Percentiles rank a stretch among this genome's conserved stretches.
phyloP scores from a whole-genome alignment of 1,140 invertebrate genomes.

The Macrobrachium nipponense region DNA sequence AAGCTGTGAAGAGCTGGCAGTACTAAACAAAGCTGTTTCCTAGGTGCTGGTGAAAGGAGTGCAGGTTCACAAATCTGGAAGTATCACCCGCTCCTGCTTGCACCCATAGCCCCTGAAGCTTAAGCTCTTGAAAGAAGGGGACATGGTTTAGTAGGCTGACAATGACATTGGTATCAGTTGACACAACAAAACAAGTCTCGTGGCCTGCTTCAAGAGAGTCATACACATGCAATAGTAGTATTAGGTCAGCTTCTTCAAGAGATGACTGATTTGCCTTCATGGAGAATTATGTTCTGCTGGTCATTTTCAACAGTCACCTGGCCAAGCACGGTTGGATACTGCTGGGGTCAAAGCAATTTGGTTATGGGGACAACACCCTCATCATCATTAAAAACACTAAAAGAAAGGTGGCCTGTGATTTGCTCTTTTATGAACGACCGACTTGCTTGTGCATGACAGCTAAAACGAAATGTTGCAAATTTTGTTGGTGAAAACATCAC shows the following conservation, averaged over 20 bases:
- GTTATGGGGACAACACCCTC: too few relatives aligned
- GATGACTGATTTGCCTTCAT: background rate
- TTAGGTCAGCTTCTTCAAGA: slow-evolving; percentile 9
- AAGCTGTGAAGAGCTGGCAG: slow-evolving; percentile 5
- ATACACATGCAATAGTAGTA: slow-evolving; percentile 2
- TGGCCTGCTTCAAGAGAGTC: background rate
- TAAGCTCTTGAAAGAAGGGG: slow-evolving; percentile 5
- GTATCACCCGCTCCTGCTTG: background rate
- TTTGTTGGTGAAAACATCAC: too few relatives aligned
- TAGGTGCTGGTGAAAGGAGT: background rate
- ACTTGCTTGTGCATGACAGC: too few relatives aligned
- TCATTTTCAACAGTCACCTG: background rate
- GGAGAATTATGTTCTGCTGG: background rate
- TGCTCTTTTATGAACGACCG: too few relatives aligned
- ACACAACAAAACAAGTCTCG: background rate
- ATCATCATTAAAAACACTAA: too few relatives aligned
- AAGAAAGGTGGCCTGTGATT: too few relatives aligned
- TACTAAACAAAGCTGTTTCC: background rate
- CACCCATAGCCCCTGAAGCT: too few relatives aligned
- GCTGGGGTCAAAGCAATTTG: too few relatives aligned
- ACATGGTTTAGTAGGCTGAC: slow-evolving; percentile 1
- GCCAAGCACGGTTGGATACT: too few relatives aligned
- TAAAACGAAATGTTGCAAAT: too few relatives aligned
- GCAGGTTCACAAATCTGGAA: background rate
- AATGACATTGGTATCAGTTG: slow-evolving; percentile 13